Evolutionary conservation across 1,140 invertebrate genomes (phyloP).

Genomic region (Drosophila miranda): DNA sequence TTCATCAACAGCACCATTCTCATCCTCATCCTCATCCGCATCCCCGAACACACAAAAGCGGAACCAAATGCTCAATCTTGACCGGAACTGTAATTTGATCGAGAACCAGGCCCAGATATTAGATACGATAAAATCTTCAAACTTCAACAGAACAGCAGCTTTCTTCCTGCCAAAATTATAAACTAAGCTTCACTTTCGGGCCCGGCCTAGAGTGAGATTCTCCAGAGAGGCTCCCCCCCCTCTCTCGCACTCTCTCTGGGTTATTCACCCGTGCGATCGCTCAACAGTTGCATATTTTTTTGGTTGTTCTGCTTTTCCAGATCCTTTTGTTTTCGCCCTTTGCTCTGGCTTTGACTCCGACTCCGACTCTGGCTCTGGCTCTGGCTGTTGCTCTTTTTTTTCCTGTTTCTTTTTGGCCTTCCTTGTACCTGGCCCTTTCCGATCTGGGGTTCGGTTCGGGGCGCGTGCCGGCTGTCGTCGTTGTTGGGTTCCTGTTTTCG

Average conservation of each 20-base stretch:
- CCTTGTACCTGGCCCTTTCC: slow-evolving; percentile 51
- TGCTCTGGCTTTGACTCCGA: slow-evolving; percentile 30
- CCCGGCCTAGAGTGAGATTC: slow-evolving; percentile 57
- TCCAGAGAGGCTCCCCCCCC: slow-evolving; percentile 32
- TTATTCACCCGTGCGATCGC: slow-evolving; percentile 39
- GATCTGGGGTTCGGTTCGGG: slow-evolving; percentile 44
- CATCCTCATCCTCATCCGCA: slow-evolving; percentile 7
- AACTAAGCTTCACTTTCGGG: slow-evolving; percentile 37
- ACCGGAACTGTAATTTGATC: slow-evolving; percentile 81
- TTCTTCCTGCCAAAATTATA: slow-evolving; percentile 71
- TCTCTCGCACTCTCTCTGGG: slow-evolving; percentile 2
- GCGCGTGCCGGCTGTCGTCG: slow-evolving; percentile 77
- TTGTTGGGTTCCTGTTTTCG: slow-evolving; percentile 19
- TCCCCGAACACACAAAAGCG: slow-evolving; percentile 42
- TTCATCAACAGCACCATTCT: slow-evolving; percentile 8
- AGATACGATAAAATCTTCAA: slow-evolving; percentile 64
- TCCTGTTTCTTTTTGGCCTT: slow-evolving; percentile 26
- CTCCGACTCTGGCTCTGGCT: slow-evolving; percentile 22
- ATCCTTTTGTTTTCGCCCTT: slow-evolving; percentile 39
- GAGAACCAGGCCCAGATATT: slow-evolving; percentile 64
- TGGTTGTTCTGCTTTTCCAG: slow-evolving; percentile 17
- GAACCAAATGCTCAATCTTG: slow-evolving; percentile 76
- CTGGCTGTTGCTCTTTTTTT: slow-evolving; percentile 16
- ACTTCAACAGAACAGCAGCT: slow-evolving; percentile 29
- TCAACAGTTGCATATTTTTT: slow-evolving; percentile 66